Base-by-base conservation (phyloP, 2,113 vertebrate genomes). In the Corythornis cristatus region DNA sequence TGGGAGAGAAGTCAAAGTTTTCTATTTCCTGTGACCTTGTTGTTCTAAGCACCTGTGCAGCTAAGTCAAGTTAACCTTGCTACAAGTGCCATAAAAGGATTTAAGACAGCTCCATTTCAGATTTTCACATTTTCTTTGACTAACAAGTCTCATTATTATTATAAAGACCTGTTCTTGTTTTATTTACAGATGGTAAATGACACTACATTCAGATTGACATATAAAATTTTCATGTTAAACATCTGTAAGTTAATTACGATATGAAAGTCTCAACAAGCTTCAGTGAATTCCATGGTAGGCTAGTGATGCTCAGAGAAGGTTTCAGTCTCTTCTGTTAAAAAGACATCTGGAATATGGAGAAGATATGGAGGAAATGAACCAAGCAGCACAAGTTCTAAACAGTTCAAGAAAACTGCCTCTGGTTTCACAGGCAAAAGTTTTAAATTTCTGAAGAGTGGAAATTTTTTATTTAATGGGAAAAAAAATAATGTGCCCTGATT, bases 201-300 rank as follows among this genome's bases (percentile, higher is more conserved):
- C 16, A 19, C 28, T 53, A 15, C 26, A 60, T 80, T 80, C 54
- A 79, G 62, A 66, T 51, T 23, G 58, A 79, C 16, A 14, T 53
- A 83, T 53, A 67, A 93, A 88, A 80, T 95, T 73, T 95, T 75
- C 42, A 90, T 66, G 54, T 57, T 86, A 22, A 78, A 73, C 62
- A 82, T 58, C 83, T 96, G 83, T 28, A 68, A 33, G 6, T 48
- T 94, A 90, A 95, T 94, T 70, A 68, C 0, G 0, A 79, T 45
- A 53, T 19, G 65, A 66, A 83, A 90, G 51, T 48, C 56, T 75
- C 73, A 40, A 88, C 35, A 57, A 90, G 86, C 70, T 75, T 35
- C 73, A 82, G 35, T 20, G 42, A 9, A 26, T 10, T 82, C 35
- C 62, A 35, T 2, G 33, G 53, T 15, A 86, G 22, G 14, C 35